Conservation (phyloP, 2,113 vertebrate species). For the Tautogolabrus adspersus region DNA sequence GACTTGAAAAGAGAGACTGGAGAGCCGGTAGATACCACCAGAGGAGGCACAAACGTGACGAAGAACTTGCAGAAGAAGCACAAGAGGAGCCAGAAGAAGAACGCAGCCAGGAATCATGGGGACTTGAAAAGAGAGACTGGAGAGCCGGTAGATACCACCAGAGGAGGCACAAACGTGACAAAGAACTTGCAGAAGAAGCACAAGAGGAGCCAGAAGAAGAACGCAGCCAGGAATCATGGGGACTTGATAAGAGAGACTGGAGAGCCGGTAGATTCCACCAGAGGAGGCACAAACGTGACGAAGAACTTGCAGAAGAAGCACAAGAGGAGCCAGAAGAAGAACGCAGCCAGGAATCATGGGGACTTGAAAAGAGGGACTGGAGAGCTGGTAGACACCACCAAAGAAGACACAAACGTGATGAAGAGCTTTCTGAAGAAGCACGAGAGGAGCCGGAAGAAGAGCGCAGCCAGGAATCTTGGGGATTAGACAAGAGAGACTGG, state of each 20-base stretch:
- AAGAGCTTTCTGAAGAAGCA: constrained; percentile 55
- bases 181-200: constrained; percentile 57
- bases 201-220: constrained; percentile 51
- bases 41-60: constrained; percentile 51
- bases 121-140: constrained; percentile 47
- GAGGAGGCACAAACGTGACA: constrained; percentile 55
- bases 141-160: constrained; percentile 44
- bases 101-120: constrained; percentile 72
- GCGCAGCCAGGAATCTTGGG: constrained; percentile 3
- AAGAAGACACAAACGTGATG: constrained; percentile 51
- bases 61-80: constrained; percentile 55
- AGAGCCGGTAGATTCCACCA: constrained; percentile 52
- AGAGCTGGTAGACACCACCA: constrained; percentile 51
- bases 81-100: constrained; percentile 56
- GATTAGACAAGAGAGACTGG: constrained; percentile 61
- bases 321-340: constrained; percentile 54
- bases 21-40: constrained; percentile 51
- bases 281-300: constrained; percentile 60
- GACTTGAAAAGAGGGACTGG: constrained; percentile 42
- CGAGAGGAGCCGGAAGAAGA: constrained; percentile 56
- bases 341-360: constrained; percentile 68
- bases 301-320: constrained; percentile 49
- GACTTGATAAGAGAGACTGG: constrained; percentile 55
- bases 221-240: constrained; percentile 75
- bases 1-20: constrained; percentile 62